Base-by-base conservation (phyloP, 2,797 vertebrate species). In the Salmo trutta region DNA sequence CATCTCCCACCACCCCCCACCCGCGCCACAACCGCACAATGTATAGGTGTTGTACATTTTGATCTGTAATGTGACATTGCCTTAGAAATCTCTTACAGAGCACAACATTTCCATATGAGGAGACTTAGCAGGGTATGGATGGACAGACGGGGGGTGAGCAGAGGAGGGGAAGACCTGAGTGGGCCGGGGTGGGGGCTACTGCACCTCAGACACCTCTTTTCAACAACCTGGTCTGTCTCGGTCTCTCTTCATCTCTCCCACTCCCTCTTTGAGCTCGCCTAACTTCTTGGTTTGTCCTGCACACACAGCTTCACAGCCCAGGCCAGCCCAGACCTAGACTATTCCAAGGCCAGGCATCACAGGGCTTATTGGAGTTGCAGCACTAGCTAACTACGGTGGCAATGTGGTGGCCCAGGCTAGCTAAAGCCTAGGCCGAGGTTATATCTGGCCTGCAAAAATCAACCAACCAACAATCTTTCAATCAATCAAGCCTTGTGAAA, bases 61-160 rank as follows among this genome's bases (percentile, higher is more conserved):
- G 91, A 91, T 88, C 93, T 93, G 94, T 97, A 92, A 94, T 94
- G 95, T 97, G 93, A 95, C 90, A 94, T 96, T 96, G 95, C 96
- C 96, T 96, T 96, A 95, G 95, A 94, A 95, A 64, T 95, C 91
- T 90, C 84, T 90, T 90, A 93, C 93, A 88, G 89, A 94, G 91
- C 88, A 90, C 87, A 86, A 79, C 84, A 79, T 85, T 86, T 89
- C 91, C 88, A 89, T 85, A 72, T 80, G 75, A 74, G 79, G 79
- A 81, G 77, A 64, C 59, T 64, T 64, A 83, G 78, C 83, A 81
- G 86, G 81, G 83, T 85, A 82, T 21, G 21, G 51, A 62, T 51
- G 54, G 64, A 51, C 31, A 64, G 62, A 56, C 53, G 54, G 21
- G 62, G 74, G 79, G 15, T 47, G 65, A 64, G 62, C 31, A 51